Conservation (phyloP, 64 coral and sea anemone genomes). For the Dendronephthya gigantea region DNA sequence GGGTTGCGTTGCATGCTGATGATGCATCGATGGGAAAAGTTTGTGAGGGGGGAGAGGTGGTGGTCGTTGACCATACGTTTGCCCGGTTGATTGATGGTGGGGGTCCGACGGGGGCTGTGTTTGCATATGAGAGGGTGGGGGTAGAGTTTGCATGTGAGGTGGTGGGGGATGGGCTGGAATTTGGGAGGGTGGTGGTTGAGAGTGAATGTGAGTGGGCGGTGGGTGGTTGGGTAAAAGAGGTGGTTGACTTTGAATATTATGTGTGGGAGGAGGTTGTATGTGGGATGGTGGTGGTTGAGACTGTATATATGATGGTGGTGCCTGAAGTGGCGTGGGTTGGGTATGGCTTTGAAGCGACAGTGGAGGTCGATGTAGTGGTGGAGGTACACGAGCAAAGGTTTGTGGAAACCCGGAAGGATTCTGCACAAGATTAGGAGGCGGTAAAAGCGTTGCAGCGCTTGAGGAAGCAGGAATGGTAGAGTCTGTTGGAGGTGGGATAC, state of each 20-base stretch:
- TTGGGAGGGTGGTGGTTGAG: constrained; percentile 40
- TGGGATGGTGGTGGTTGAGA: not conserved
- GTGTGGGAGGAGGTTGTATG: not conserved
- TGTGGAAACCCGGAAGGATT: not conserved
- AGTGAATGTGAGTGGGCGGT: constrained; percentile 29
- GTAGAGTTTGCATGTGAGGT: constrained; percentile 14
- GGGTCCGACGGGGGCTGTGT: constrained; percentile 4
- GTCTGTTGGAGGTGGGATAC: not conserved
- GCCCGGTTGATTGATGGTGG: not conserved
- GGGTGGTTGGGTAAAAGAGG: constrained; percentile 22
- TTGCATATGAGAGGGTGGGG: not conserved
- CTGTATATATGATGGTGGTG: not conserved
- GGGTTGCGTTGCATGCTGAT: constrained; percentile 47
- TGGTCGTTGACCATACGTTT: not conserved
- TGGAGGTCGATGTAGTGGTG: not conserved
- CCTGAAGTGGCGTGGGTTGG: too few species aligned
- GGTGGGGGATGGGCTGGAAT: constrained; percentile 30
- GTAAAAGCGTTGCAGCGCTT: not conserved
- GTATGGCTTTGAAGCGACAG: too few species aligned
- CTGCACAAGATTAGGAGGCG: not conserved
- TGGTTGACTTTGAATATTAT: constrained; percentile 40
- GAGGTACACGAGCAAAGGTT: not conserved
- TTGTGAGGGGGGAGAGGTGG: not conserved
- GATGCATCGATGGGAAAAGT: not conserved
- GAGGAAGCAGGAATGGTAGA: constrained; percentile 1